Evolutionary conservation across 2,113 vertebrate species (phyloP), one percentile per base, ranked within the genome.

Genomic region (Aegithalos caudatus): DNA sequence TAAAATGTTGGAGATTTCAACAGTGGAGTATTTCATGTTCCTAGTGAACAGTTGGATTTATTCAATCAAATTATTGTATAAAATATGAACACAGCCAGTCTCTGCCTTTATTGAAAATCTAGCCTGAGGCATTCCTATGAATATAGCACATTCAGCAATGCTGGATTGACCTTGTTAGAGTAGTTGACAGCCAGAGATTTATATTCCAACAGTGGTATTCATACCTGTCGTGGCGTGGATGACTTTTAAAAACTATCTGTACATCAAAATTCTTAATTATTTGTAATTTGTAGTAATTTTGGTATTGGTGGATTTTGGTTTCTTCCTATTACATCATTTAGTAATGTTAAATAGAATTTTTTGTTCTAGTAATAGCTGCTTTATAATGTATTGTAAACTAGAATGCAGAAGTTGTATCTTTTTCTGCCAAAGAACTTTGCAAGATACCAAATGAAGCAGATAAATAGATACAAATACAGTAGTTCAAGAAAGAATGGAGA

Each of bases 71-170:
- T 84, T 86, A 57, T 81, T 13, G 1, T 88, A 22, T 76, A 80
- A 90, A 95, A 92, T 79, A 65, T 11, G 50, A 95, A 72, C 37
- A 58, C 31, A 64, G 77, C 73, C 73, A 79, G 61, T 60, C 81
- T 89, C 86, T 89, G 69, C 73, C 83, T 79, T 90, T 95, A 93
- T 94, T 88, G 94, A 92, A 95, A 95, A 94, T 94, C 88, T 96
- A 96, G 82, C 95, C 95, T 88, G 80, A 91, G 95, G 95, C 96
- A 92, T 38, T 96, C 35, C 40, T 67, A 11, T 50, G 76, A 67
- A 73, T 80, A 70, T 37, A 78, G 78, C 78, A 72, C 50, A n/a
- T 94, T 76, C 69, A 91, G 67, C 65, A 44, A 15, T 86, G 67
- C 58, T 45, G 28, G 62, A 83, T 66, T 0, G 13, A 81, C 82